phyloP scores from a whole-genome alignment of 2,888 invertebrate genomes.

The Parascotia fuliginaria region DNA sequence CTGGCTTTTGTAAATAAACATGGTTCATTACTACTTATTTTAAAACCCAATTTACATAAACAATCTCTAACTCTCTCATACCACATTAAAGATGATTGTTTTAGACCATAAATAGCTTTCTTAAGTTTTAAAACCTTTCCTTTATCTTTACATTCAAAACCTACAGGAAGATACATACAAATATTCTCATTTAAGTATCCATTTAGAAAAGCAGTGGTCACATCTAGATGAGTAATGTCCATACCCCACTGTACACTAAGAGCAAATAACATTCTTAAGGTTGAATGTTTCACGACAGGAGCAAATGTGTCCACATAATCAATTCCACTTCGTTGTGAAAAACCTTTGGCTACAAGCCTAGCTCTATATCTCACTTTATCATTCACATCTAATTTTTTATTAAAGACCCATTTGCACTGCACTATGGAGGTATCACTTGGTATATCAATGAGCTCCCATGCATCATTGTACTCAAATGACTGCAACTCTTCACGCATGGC shows the following conservation, averaged over 20 bases:
- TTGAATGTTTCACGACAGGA: slow-evolving; percentile 29
- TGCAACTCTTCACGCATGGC: slow-evolving; percentile 19
- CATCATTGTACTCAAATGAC: slow-evolving; percentile 7
- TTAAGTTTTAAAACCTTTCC: slow-evolving; percentile 19
- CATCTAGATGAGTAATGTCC: slow-evolving; percentile 27
- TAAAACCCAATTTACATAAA: background rate
- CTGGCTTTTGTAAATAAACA: background rate
- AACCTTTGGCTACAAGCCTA: slow-evolving; percentile 4
- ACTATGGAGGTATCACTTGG: background rate
- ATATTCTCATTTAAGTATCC: slow-evolving; percentile 4
- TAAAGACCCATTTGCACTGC: background rate
- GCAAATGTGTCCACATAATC: slow-evolving; percentile 24
- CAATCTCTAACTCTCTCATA: background rate
- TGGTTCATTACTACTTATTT: background rate
- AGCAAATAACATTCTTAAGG: slow-evolving; percentile 15
- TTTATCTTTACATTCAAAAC: slow-evolving; percentile 1
- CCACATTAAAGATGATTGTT: slow-evolving; percentile 1
- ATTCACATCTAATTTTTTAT: slow-evolving; percentile 17
- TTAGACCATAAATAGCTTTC: slow-evolving; percentile 1
- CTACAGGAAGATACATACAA: slow-evolving; percentile 4
- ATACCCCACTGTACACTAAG: slow-evolving; percentile 19
- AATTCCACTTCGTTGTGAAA: background rate
- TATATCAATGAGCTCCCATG: background rate
- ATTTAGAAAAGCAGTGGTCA: slow-evolving; percentile 14
- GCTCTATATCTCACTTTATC: slow-evolving; percentile 14